Base-by-base conservation (phyloP, 2,797 vertebrate species). In the Nothura maculosa region DNA sequence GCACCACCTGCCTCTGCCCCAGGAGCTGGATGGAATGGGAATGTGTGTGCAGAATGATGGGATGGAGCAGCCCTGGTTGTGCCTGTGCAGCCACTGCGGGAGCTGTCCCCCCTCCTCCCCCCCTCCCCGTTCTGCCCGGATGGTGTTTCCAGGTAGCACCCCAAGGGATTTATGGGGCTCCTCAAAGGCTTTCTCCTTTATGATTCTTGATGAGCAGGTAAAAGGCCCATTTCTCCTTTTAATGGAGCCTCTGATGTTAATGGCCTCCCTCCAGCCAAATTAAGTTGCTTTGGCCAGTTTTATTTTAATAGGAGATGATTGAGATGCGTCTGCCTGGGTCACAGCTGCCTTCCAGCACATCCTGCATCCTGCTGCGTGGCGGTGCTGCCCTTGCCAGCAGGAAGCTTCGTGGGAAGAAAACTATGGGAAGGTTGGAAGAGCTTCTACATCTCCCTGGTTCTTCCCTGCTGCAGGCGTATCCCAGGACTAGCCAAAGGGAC, bases 191-290 rank as follows among this genome's bases (percentile, higher is more conserved):
- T 80, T 70, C 40, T 70, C 57, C 64, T 86, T 85, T 88, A 74
- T 48, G 75, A 84, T 61, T 90, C 89, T 58, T 82, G 84, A 87
- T 94, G 38, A 67, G 58, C 25, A 85, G 86, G 81, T 94, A 90
- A 95, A 93, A 93, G 72, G 36, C 48, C 58, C 36, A 42, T 87
- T 94, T 80, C 68, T 87, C 81, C 64, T 74, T 90, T 89, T 75
- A 82, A 87, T 66, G 72, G 84, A 85, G 58, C 73, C 80, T 92
- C 81, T 80, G 84, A 90, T 82, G 72, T 45, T 90, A 84, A 93
- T 70, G 78, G 72, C 17, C 32, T 94, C 64, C 69, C 66, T 93
- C 61, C 81, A 85, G 74, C 69, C 58, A 64, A 79, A 80, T 70
- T 68, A 74, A 92, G 84, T 91, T 63, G 54, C 83, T 90, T 92